A percentile compares a stretch with the other conserved stretches of the same genome.
Conservation (phyloP, 1,140 invertebrate genomes). For the Acyrthosiphon pisum region DNA sequence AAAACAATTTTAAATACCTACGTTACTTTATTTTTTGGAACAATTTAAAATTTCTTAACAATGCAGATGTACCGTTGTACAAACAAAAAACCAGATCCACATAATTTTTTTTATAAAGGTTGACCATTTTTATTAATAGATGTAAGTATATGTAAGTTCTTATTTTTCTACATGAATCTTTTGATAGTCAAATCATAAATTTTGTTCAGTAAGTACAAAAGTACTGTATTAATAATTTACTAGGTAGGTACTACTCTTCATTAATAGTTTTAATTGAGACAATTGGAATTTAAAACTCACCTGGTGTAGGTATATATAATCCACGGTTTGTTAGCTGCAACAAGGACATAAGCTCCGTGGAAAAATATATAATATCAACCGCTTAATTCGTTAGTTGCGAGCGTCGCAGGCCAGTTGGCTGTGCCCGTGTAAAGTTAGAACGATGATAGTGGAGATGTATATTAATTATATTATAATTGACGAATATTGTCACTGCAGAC, state of each 20-base stretch:
- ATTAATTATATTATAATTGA: too few relatives aligned
- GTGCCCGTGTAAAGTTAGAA: background rate
- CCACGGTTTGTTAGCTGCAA: background rate
- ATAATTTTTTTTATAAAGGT: background rate
- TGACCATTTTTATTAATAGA: background rate
- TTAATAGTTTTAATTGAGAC: background rate
- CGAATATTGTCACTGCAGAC: background rate
- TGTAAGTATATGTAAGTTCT: background rate
- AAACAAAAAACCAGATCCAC: too few relatives aligned
- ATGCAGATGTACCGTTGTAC: background rate
- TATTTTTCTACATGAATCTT: background rate
- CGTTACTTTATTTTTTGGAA: too few relatives aligned
- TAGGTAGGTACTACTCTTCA: background rate
- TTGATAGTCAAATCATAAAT: background rate
- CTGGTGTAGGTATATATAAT: background rate
- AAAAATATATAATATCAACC: background rate
- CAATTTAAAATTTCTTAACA: background rate
- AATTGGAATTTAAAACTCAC: background rate
- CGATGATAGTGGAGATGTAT: background rate
- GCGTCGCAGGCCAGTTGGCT: background rate
- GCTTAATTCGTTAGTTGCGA: background rate
- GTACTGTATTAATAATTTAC: too few relatives aligned
- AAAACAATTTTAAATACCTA: too few relatives aligned
- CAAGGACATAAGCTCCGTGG: background rate
- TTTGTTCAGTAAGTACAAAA: background rate